These are phyloP conservation scores for Bubo scandiacus DNA, from an alignment of 2,113 vertebrate genomes.

Conservation along the genomic window DNA sequence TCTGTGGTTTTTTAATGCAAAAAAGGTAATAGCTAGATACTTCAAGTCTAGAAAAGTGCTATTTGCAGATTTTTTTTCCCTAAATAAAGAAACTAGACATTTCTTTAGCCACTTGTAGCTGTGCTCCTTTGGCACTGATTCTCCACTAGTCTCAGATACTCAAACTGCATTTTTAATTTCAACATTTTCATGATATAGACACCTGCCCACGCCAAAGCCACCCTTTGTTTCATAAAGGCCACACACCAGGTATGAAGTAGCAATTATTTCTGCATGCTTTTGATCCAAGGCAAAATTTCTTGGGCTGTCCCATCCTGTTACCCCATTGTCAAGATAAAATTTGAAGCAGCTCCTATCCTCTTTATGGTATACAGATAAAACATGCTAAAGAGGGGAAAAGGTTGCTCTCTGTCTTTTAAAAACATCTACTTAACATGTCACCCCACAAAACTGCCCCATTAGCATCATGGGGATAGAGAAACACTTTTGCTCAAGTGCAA, in stretches of 20 bases:
- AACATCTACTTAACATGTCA: background rate
- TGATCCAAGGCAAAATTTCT: background rate
- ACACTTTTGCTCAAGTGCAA: background rate
- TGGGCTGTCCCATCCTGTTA: background rate
- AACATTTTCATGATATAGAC: background rate
- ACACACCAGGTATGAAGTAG: background rate
- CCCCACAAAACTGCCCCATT: background rate
- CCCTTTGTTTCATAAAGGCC: background rate
- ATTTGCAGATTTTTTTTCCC: background rate
- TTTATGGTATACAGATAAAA: background rate
- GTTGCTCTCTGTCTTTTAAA: background rate
- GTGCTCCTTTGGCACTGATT: background rate
- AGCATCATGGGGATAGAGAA: background rate
- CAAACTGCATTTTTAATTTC: background rate
- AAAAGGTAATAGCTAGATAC: background rate
- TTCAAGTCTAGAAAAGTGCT: background rate
- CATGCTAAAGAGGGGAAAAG: background rate
- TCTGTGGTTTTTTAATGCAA: background rate
- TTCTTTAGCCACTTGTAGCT: background rate
- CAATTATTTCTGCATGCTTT: background rate
- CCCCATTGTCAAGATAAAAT: background rate
- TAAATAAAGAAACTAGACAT: background rate
- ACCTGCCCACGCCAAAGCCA: background rate
- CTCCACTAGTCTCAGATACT: background rate
- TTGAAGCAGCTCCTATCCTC: background rate